Base-by-base conservation (phyloP, 1,140 invertebrate genomes). In the Drosophila ambigua region DNA sequence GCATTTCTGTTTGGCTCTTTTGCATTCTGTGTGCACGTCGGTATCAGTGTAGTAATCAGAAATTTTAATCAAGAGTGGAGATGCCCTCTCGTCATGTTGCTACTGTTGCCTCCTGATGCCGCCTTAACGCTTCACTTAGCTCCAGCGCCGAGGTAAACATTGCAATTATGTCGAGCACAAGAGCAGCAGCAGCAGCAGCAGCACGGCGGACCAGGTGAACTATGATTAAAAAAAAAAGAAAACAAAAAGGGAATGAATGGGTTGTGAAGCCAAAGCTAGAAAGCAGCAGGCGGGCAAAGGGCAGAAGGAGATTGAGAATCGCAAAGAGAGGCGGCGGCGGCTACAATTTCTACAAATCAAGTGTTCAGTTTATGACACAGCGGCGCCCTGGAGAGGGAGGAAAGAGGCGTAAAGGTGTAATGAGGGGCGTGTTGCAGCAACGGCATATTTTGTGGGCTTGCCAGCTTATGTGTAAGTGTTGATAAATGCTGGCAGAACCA, bases 31-130 rank as follows among this genome's bases (percentile, higher is more conserved):
- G 68, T 49, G 64, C 67, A 45, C 51, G 64, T 45, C 61, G 39
- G 61, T 88, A 87, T 87, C 82, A 75, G 82, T 82, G 65, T 74
- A 80, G 84, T 89, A 89, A 89, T 89, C 85, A 89, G 85, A 89
- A 89, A 89, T 89, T 89, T 89, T 89, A 89, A 89, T 89, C 85
- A 89, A 89, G 81, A 82, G 83, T 48, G 60, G 53, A 49, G 51
- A 48, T 64, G 59, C 57, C 58, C 45, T 46, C 51, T 43, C 65
- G 66, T 68, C 66, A 68, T 67, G 31, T 35, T 35, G 31, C 31
- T 11, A 66, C 55, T 31, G 28, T 62, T 61, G 46, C 53, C 44
- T 66, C 51, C 65, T 58, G 59, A 51, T 35, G 71, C 82, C 66
- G 78, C 82, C 82, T 82, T 85, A 85, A 85, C 82, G 82, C 82